phyloP scores from a whole-genome alignment of 2,113 vertebrate species.

The Pseudorhombus dupliciocellatus region DNA sequence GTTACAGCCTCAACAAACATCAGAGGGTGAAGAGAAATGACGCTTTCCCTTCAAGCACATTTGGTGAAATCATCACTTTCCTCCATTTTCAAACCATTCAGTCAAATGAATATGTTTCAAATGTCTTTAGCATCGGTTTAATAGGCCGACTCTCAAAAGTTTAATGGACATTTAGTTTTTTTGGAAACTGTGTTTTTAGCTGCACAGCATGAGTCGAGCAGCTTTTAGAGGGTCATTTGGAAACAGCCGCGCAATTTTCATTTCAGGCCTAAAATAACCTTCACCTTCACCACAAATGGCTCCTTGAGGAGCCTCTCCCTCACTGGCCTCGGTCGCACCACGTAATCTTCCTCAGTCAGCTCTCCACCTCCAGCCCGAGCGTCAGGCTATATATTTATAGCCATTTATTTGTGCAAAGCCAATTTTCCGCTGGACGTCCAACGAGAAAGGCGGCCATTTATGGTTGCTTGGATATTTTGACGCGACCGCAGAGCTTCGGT shows the following conservation, averaged over 20 bases:
- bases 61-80: neutral
- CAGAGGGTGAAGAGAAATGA: no score
- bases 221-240: neutral
- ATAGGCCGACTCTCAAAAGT: no score
- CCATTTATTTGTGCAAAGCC: conserved; percentile 27
- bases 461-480: conserved; percentile 21
- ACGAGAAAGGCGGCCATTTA: neutral
- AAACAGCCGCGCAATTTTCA: neutral
- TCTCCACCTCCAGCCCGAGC: neutral
- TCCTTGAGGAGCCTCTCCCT: neutral
- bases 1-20: no score
- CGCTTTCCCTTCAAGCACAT: neutral
- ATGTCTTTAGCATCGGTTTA: no score
- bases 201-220: neutral
- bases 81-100: neutral
- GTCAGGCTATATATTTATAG: conserved; percentile 20
- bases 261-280: neutral
- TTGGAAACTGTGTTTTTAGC: neutral
- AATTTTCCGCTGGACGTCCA: conserved; percentile 37
- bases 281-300: conserved; percentile 10
- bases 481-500: neutral
- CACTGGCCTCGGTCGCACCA: neutral
- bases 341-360: conserved; percentile 23
- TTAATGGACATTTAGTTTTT: no score
- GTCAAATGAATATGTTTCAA: neutral